phyloP scores from a whole-genome alignment of 92 coral and sea anemone genomes.

The Virgularia gustaviana region DNA sequence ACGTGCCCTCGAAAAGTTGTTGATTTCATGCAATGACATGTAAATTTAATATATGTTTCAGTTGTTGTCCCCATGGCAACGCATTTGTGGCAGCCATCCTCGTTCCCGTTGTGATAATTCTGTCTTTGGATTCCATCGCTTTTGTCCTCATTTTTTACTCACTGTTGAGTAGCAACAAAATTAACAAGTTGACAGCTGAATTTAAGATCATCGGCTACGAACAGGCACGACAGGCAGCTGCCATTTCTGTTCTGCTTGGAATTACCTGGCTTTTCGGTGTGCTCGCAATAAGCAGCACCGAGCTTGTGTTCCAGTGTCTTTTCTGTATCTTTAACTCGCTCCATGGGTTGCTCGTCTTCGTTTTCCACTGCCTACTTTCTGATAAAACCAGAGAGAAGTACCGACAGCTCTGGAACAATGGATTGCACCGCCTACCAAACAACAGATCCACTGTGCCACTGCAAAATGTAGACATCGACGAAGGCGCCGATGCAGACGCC shows the following conservation, averaged over 20 bases:
- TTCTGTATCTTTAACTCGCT: constrained; percentile 10
- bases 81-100: constrained; percentile 6
- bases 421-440: no score
- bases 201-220: not conserved
- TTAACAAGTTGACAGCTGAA: not conserved
- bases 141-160: constrained; percentile 2
- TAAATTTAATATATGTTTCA: no score
- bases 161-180: not conserved
- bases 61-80: constrained; percentile 9
- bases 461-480: no score
- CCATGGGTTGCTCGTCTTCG: constrained; percentile 10
- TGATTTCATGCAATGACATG: no score
- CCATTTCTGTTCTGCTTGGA: constrained; percentile 8
- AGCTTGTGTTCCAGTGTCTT: not conserved
- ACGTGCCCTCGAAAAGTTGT: no score
- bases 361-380: constrained; percentile 8
- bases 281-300: constrained; percentile 5
- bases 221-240: constrained; percentile 1
- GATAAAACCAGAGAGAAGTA: not conserved
- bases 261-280: constrained; percentile 19
- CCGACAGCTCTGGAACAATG: no score
- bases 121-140: not conserved
- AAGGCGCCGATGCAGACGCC: no score
- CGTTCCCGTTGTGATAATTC: not conserved
- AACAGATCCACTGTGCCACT: no score